These are phyloP conservation scores for Masnerella sp. DNA, from an alignment of 2,888 invertebrate genomes.

Conservation along the genomic window DNA sequence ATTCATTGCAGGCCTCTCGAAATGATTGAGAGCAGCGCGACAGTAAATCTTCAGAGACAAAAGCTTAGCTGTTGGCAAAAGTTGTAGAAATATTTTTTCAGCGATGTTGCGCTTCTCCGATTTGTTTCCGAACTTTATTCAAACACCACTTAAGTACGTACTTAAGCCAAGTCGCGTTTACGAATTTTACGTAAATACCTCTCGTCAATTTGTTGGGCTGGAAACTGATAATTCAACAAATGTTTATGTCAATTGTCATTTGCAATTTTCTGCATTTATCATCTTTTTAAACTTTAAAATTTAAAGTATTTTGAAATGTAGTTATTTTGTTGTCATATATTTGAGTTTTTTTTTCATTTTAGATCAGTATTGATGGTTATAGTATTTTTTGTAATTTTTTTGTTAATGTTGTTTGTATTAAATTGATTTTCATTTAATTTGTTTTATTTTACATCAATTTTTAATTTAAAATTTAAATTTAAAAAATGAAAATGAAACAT, in stretches of 20 bases:
- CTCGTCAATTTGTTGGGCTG: not conserved
- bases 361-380: no score
- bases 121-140: slow-evolving; percentile 37
- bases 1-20: slow-evolving; percentile 47
- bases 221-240: not conserved
- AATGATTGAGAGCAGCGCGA: slow-evolving; percentile 44
- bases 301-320: no score
- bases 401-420: no score
- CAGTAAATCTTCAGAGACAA: slow-evolving; percentile 43
- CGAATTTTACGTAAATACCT: not conserved
- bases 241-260: slow-evolving; percentile 1
- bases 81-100: slow-evolving; percentile 32
- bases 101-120: slow-evolving; percentile 15
- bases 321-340: no score
- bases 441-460: not conserved
- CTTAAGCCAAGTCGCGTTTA: slow-evolving; percentile 10
- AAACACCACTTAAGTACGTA: slow-evolving; percentile 15
- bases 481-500: no score
- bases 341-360: no score
- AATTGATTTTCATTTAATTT: not conserved
- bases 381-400: no score
- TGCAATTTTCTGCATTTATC: no score
- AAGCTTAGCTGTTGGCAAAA: slow-evolving; percentile 36
- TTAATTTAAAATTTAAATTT: no score
- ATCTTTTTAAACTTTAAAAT: no score